Percentiles rank a stretch among this genome's conserved stretches.
These are phyloP conservation scores for Scomber japonicus DNA, from an alignment of 2,113 vertebrate genomes.

Conservation along the genomic window DNA sequence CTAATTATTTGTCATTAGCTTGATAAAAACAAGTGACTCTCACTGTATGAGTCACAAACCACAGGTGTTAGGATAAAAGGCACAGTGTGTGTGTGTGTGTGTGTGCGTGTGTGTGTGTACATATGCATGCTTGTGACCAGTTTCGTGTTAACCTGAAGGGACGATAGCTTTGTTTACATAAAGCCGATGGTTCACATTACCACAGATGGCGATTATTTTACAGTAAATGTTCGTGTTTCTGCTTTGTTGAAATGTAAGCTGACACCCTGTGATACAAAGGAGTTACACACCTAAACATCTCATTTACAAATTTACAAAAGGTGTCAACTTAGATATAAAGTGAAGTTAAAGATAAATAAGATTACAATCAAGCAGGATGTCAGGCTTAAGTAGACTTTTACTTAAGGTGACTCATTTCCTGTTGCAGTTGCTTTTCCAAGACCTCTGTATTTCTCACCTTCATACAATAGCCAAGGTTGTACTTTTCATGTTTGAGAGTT, in stretches of 20 bases:
- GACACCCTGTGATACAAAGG: slow-evolving; percentile 35
- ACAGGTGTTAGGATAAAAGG: not conserved
- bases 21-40: not conserved
- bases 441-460: not conserved
- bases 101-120: not conserved
- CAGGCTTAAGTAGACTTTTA: not conserved
- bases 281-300: slow-evolving; percentile 7
- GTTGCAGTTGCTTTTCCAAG: not conserved
- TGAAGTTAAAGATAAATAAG: not conserved
- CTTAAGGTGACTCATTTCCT: slow-evolving; percentile 10
- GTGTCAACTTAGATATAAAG: not conserved
- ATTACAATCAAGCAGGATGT: not conserved
- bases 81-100: not conserved
- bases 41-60: slow-evolving; percentile 13
- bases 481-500: no score
- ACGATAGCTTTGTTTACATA: slow-evolving; percentile 47
- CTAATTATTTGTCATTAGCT: not conserved
- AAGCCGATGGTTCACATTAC: slow-evolving; percentile 46
- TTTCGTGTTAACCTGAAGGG: not conserved
- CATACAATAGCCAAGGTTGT: not conserved
- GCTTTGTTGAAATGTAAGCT: slow-evolving; percentile 3
- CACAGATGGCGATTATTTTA: slow-evolving; percentile 32
- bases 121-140: not conserved
- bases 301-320: not conserved
- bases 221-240: slow-evolving; percentile 50